phyloP scores from a whole-genome alignment of 2,888 invertebrate species.

The Scaptomyza polygonia region DNA sequence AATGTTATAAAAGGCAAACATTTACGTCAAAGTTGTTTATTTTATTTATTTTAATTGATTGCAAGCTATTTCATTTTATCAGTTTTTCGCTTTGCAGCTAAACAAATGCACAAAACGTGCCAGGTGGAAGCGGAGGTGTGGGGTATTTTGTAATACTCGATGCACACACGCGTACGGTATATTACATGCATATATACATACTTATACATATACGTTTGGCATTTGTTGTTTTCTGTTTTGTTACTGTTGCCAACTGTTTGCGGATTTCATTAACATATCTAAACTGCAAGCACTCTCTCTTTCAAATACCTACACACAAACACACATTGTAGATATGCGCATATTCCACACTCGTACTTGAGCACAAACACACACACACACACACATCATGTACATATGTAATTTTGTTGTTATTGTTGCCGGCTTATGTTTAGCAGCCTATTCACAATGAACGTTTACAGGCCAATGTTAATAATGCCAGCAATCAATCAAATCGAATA shows the following conservation, averaged over 20 bases:
- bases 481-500: slow-evolving; percentile 2
- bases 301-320: slow-evolving; percentile 1
- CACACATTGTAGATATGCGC: not conserved
- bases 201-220: not conserved
- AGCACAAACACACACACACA: not conserved
- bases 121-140: not conserved
- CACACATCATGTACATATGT: not conserved
- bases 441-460: slow-evolving; percentile 29
- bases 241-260: slow-evolving; percentile 61
- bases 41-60: slow-evolving; percentile 27
- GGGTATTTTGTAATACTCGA: slow-evolving; percentile 36
- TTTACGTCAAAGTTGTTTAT: slow-evolving; percentile 11
- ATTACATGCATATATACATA: slow-evolving; percentile 11
- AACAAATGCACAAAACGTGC: slow-evolving; percentile 49
- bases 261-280: slow-evolving; percentile 38
- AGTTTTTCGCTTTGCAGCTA: slow-evolving; percentile 31
- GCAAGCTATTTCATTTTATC: slow-evolving; percentile 30
- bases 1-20: slow-evolving; percentile 27
- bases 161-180: not conserved
- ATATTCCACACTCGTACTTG: slow-evolving; percentile 1
- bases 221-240: slow-evolving; percentile 18
- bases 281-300: slow-evolving; percentile 19
- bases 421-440: slow-evolving; percentile 43
- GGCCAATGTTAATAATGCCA: slow-evolving; percentile 4
- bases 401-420: slow-evolving; percentile 42